Percentiles rank a stretch among this genome's conserved stretches.
Conservation (phyloP, 2,888 invertebrate genomes). For the Gandaritis pyraliata region DNA sequence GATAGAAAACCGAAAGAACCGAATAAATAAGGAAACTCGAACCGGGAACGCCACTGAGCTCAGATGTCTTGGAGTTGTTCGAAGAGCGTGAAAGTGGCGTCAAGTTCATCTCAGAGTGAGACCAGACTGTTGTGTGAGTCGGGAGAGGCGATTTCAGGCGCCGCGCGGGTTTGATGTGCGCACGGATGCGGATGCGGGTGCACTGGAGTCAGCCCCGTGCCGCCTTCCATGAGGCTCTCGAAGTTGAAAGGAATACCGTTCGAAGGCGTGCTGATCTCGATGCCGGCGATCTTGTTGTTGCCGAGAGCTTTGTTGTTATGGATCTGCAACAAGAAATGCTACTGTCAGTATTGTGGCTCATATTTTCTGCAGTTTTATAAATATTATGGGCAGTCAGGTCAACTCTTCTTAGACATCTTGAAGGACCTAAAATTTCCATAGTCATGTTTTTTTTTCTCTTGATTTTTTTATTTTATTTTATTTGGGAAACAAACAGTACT, state of each 20-base stretch:
- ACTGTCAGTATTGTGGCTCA: background rate
- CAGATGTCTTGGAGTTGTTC: slow-evolving; percentile 32
- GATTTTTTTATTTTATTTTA: no score
- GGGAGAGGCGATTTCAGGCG: slow-evolving; percentile 89
- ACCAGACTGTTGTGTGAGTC: slow-evolving; percentile 91
- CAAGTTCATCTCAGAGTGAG: slow-evolving; percentile 87
- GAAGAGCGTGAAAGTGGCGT: slow-evolving; percentile 49
- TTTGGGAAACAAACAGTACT: no score
- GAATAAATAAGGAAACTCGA: slow-evolving; percentile 46
- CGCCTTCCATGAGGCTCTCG: slow-evolving; percentile 96
- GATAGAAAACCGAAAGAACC: slow-evolving; percentile 26
- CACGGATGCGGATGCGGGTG: slow-evolving; percentile 87
- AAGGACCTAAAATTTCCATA: no score
- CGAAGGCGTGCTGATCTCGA: slow-evolving; percentile 94
- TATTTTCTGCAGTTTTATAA: background rate
- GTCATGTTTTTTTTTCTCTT: no score
- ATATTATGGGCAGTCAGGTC: no score
- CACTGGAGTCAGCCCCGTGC: slow-evolving; percentile 95
- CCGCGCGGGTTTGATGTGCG: slow-evolving; percentile 90
- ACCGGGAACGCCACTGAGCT: slow-evolving; percentile 49
- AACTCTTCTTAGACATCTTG: no score
- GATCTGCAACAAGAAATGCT: slow-evolving; percentile 58
- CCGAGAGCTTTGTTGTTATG: slow-evolving; percentile 76
- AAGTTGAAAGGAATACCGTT: slow-evolving; percentile 95
- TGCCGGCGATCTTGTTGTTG: slow-evolving; percentile 88